Evolutionary conservation across 2,113 vertebrate species (phyloP).

Genomic region (cat (Felis catus)): F.catus_Fca126_mat1.0 CM031414.1:106985501-106986000

Average conservation of each 20-base stretch:
- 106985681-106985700: background rate
- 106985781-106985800: background rate
- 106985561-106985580: background rate
- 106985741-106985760: background rate
- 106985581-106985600: background rate
- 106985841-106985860: background rate
- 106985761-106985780: background rate
- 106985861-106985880: background rate
- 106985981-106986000: background rate
- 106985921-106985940: background rate
- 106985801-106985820: background rate
- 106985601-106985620: background rate
- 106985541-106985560: background rate
- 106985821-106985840: background rate
- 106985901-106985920: background rate
- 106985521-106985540: background rate
- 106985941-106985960: background rate
- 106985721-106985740: background rate
- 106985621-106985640: background rate
- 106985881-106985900: background rate
- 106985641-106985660: constrained; percentile 1
- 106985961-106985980: background rate
- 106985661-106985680: background rate
- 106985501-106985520: background rate
- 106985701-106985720: background rate